Base-by-base conservation (phyloP, 2,113 vertebrate genomes). In the Mesocricetus auratus region DNA sequence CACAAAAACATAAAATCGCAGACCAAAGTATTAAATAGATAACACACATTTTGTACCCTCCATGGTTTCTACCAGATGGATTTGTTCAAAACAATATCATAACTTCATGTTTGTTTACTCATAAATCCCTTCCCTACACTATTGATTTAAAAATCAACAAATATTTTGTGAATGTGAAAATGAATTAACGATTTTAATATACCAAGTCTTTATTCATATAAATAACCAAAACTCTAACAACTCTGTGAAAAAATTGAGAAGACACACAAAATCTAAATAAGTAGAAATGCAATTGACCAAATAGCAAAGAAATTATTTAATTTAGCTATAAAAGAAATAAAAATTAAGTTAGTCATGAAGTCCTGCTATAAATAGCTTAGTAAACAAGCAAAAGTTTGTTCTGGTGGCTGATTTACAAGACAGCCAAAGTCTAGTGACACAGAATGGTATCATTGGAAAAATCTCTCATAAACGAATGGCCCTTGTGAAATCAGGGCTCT, bases 321-420 rank as follows among this genome's bases (percentile, higher is more conserved):
- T 85, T 77, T 74, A 79, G 26, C 69, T 92, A 83, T 73, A 29
- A 89, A 93, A 93, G 7, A 93, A 78, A 86, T 90, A 56, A 91
- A 91, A 86, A 26, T 71, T 94, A 92, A 86, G 77, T 86, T 42
- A 86, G 29, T n/a, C 58, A 50, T 92, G 62, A 64, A 90, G 74
- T 33, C 16, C n/a, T 91, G 10, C 56, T 86, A 62, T 89, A 94
- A 89, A 56, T 78, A 93, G 39, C 16, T 56, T 73, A 71, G n/a
- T 45, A 39, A 93, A 81, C 12, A 94, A 96, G n/a, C n/a, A n/a
- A n/a, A n/a, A n/a, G n/a, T n/a, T 86, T 45, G 15, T 66, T 69
- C 11, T 86, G 64, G 47, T 15, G 64, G 82, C 45, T 89, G 24
- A 69, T 45, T 77, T 79, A 15, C 73, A 62, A 92, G n/a, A 53